Base-by-base conservation (phyloP, 2,113 vertebrate genomes). In the Rissa tridactyla region DNA sequence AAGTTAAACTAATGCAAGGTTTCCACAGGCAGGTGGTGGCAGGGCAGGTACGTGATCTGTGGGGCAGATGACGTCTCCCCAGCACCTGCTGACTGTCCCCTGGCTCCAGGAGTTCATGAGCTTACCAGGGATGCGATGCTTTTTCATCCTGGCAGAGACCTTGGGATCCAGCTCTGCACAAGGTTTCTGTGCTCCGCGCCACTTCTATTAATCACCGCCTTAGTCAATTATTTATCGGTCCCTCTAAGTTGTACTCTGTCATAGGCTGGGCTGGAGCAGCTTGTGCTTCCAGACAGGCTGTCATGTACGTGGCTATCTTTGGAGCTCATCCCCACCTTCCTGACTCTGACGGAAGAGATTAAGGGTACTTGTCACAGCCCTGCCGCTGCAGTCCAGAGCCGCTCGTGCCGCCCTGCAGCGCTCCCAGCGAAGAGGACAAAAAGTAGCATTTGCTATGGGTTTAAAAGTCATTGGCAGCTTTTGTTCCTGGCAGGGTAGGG, bases 251-350 rank as follows among this genome's bases (percentile, higher is more conserved):
- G 86, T 73, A 23, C 61, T 91, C 73, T 91, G 83, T 75, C 88
- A 81, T n/a, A 68, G 51, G 73, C 72, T 30, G 60, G 64, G 65
- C 64, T 84, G 83, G 55, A 94, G 80, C 38, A 38, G 42, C 86
- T 9, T 87, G 88, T 88, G 80, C 72, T 84, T 64, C 62, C 82
- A 20, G 94, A 90, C 82, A 88, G 76, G 49, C 77, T 96, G 96
- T 86, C 82, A 70, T 62, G 82, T 72, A 60, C 1, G 2, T 51
- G 88, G 54, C 77, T 92, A 57, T 88, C 92, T 73, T 88, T 86
- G 82, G 90, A 95, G 70, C 69, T 81, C 29, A 34, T 72, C 75
- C 57, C 70, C 72, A 61, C 36, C 75, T 76, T 32, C 0, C 3
- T 27, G 84, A 16, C 1, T 10, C 62, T 55, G 68, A 29, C 0